These are phyloP conservation scores for Adelphocoris suturalis DNA, from an alignment of 2,888 invertebrate species.

Conservation along the genomic window DNA sequence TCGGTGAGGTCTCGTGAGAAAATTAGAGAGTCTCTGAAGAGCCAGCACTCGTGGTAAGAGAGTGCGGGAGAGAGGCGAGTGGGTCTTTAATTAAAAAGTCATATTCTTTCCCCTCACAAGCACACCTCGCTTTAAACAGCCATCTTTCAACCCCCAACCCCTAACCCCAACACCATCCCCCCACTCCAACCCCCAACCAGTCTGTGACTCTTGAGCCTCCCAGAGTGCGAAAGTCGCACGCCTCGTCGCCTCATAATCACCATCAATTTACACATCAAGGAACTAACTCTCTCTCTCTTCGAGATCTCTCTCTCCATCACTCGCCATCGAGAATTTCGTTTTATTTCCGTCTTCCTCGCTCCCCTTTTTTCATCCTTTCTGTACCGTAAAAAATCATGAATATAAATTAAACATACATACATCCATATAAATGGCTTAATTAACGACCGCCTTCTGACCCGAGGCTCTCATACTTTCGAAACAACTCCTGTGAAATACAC, in stretches of 20 bases:
- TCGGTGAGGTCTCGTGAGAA: background rate
- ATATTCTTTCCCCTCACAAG: conserved; percentile 2
- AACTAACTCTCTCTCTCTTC: background rate
- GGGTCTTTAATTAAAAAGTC: conserved; percentile 39
- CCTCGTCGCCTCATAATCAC: background rate
- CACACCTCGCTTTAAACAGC: background rate
- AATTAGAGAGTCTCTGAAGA: background rate
- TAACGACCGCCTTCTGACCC: background rate
- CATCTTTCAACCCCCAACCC: conserved; percentile 17
- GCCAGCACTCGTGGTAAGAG: background rate
- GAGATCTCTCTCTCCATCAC: background rate
- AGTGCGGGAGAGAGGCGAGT: background rate
- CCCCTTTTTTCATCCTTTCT: background rate
- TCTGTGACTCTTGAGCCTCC: background rate
- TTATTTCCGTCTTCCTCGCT: background rate
- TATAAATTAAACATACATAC: conserved; percentile 42
- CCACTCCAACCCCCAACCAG: background rate
- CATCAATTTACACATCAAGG: conserved; percentile 42
- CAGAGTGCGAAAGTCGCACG: background rate
- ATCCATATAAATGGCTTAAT: conserved; percentile 29
- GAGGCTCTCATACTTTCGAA: no score
- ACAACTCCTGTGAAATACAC: no score
- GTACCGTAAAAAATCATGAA: background rate
- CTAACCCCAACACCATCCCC: background rate
- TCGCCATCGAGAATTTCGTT: background rate